Evolutionary conservation across 2,113 vertebrate genomes (phyloP), one percentile per base, ranked within the genome.

Genomic region (Euleptes europaea): DNA sequence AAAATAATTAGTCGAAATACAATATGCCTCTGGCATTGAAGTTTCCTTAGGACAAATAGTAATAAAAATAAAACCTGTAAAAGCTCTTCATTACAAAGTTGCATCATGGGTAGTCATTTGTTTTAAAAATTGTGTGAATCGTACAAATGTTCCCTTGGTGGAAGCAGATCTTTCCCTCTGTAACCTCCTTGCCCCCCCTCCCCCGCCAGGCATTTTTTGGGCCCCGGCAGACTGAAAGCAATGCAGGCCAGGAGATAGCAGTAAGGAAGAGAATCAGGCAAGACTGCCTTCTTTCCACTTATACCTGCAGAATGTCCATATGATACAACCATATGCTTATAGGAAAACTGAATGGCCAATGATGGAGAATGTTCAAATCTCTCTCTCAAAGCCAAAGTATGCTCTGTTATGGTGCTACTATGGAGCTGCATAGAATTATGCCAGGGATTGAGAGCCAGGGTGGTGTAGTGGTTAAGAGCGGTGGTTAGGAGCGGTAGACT

Each of bases 61-160:
- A 88, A 78, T 91, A 81, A 75, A 51, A 87, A 86, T 84, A 47
- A 81, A 81, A 42, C 70, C 69, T 66, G 67, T 82, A 82, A 89
- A 92, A 93, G 38, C 74, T 75, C 60, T 90, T 91, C 75, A 67
- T 90, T 92, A 90, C 38, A 82, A 94, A 93, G 92, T 54, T 71
- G 51, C 82, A 71, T 83, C 71, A 78, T 92, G 88, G 40, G 83
- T 91, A 75, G 23, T 21, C 17, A 54, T 47, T 78, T 35, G 1
- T 71, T 57, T 31, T 23, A 6, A 78, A 67, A 44, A 42, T 57
- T 63, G 21, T 7, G 35, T 74, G 47, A 10, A 63, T 63, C 60
- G 23, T 63, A 63, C 8, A 63, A 9, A 28, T 26, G 23, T 60
- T 60, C 5, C 19, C 5, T 63, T 63, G 60, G 60, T 63, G 9